phyloP scores from a whole-genome alignment of 2,113 vertebrate species.

The Dissostichus mawsoni region DNA sequence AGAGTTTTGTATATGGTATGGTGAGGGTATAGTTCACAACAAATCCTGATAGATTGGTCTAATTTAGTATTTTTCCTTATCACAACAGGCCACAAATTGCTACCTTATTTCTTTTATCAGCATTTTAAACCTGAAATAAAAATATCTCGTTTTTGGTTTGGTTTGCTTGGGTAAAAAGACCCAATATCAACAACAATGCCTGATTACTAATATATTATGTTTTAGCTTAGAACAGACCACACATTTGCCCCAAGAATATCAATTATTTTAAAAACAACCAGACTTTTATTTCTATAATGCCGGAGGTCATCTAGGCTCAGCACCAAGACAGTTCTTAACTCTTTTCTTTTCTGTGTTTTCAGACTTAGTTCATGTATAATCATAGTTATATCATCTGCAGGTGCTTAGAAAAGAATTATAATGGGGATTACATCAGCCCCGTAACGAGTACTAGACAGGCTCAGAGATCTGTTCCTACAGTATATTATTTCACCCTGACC shows the following conservation, averaged over 20 bases:
- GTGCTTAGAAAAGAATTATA: slow-evolving; percentile 7
- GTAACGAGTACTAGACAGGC: slow-evolving; percentile 6
- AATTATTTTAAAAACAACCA: background rate
- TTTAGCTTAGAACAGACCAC: background rate
- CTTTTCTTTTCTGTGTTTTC: slow-evolving; percentile 3
- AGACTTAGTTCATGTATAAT: slow-evolving; percentile 18
- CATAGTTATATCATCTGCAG: slow-evolving; percentile 5
- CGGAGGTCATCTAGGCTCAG: background rate
- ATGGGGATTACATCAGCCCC: slow-evolving; percentile 27
- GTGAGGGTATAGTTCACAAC: too few species aligned
- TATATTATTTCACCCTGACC: slow-evolving; percentile 17
- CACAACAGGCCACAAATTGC: background rate
- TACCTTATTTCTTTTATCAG: background rate
- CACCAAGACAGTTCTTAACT: background rate
- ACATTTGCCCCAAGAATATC: background rate
- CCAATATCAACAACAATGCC: too few species aligned
- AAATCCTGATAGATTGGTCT: too few species aligned
- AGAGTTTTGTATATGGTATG: too few species aligned
- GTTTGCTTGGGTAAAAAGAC: too few species aligned
- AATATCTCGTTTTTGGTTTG: too few species aligned
- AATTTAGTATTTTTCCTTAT: too few species aligned
- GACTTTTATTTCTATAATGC: background rate
- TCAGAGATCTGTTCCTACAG: slow-evolving; percentile 1
- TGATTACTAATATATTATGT: too few species aligned
- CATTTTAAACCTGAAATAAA: background rate